A percentile compares a stretch with the other conserved stretches of the same genome.
phyloP scores from a whole-genome alignment of 2,113 vertebrate genomes.

The Xiphophorus maculatus region DNA sequence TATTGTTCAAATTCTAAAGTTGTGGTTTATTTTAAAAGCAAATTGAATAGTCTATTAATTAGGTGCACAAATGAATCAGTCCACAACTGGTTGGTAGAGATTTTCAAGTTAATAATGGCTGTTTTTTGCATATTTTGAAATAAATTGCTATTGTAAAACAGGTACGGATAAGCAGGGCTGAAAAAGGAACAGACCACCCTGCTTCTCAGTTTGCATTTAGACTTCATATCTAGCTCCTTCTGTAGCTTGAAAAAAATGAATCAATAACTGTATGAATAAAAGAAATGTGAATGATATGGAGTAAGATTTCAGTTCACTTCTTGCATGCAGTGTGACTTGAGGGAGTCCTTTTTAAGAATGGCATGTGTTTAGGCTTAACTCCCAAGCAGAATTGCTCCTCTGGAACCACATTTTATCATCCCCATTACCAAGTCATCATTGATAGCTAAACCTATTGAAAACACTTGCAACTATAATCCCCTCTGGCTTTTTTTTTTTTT shows the following conservation, averaged over 20 bases:
- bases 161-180: slow-evolving; percentile 36
- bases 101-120: slow-evolving; percentile 1
- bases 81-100: slow-evolving; percentile 25
- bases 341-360: slow-evolving; percentile 50
- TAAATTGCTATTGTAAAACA: slow-evolving; percentile 5
- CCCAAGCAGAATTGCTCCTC: slow-evolving; percentile 32
- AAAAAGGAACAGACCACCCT: slow-evolving; percentile 53
- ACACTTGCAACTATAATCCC: slow-evolving; percentile 36
- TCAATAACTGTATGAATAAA: slow-evolving; percentile 8
- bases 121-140: slow-evolving; percentile 28
- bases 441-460: slow-evolving; percentile 52
- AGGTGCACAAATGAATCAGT: slow-evolving; percentile 21
- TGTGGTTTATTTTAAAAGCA: too few relatives aligned
- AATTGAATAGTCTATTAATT: not conserved
- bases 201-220: slow-evolving; percentile 51
- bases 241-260: slow-evolving; percentile 36
- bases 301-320: slow-evolving; percentile 59
- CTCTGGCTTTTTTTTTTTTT: slow-evolving; percentile 16
- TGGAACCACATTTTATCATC: slow-evolving; percentile 20
- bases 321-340: slow-evolving; percentile 47
- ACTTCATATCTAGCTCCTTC: slow-evolving; percentile 51
- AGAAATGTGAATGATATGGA: slow-evolving; percentile 43
- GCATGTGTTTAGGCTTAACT: slow-evolving; percentile 38
- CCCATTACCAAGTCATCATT: slow-evolving; percentile 48
- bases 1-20: too few relatives aligned